phyloP scores from a whole-genome alignment of 2,888 invertebrate species.

The Eurois occulta region DNA sequence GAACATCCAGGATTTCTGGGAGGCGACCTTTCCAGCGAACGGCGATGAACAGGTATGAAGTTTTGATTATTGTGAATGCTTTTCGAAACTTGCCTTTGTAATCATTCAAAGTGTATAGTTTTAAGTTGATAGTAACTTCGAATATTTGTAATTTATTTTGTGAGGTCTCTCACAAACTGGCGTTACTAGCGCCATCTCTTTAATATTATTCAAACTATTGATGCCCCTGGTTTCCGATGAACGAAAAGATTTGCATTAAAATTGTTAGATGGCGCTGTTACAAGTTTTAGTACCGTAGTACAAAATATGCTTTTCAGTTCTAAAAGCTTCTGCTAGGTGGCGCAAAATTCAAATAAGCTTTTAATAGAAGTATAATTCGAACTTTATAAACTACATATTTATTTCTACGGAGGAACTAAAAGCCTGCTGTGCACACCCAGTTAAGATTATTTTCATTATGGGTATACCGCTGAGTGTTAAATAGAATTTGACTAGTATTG shows the following conservation, averaged over 20 bases:
- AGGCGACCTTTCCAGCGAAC: slow-evolving; percentile 74
- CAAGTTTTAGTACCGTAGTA: rapidly evolving
- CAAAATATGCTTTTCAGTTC: rapidly evolving
- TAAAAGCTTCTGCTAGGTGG: slow-evolving; percentile 28
- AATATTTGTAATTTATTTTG: neutral
- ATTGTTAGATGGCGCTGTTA: slow-evolving; percentile 46
- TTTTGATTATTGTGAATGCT: neutral
- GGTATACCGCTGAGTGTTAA: slow-evolving; percentile 61
- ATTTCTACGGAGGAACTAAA: slow-evolving; percentile 61
- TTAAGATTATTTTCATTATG: slow-evolving; percentile 57
- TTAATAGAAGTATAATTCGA: neutral
- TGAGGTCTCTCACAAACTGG: rapidly evolving
- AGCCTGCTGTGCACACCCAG: slow-evolving; percentile 71
- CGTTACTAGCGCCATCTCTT: slow-evolving; percentile 59
- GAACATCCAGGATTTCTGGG: slow-evolving; percentile 88
- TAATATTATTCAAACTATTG: neutral
- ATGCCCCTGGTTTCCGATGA: rapidly evolving
- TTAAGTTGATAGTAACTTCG: neutral
- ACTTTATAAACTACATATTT: neutral
- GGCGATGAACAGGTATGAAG: slow-evolving; percentile 79
- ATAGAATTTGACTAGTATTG: slow-evolving; percentile 35
- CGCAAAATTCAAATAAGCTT: neutral
- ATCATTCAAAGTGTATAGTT: neutral
- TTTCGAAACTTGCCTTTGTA: too few relatives aligned
- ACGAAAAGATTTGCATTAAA: rapidly evolving